Percentiles rank a stretch among this genome's conserved stretches.
These are phyloP conservation scores for Periophthalmodon schlosseri DNA, from an alignment of 2,113 vertebrate species.

Conservation along the genomic window DNA sequence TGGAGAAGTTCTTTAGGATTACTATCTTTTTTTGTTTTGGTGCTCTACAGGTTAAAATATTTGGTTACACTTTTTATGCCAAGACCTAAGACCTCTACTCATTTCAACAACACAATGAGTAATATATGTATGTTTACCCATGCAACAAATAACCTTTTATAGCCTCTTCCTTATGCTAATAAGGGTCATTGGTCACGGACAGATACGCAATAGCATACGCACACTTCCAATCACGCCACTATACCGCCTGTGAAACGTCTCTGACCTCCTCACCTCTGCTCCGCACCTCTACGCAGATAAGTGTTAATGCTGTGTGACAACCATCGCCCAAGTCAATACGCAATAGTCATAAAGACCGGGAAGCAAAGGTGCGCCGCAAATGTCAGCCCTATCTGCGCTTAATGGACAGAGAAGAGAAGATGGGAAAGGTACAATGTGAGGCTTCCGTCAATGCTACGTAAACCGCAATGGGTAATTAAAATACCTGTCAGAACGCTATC, in stretches of 20 bases:
- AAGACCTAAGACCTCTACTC: neutral
- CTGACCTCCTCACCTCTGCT: neutral
- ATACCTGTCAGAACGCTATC: slow-evolving; percentile 11
- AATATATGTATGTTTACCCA: neutral
- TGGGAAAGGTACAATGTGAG: neutral
- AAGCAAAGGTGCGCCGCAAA: neutral
- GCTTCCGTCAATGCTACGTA: slow-evolving; percentile 12
- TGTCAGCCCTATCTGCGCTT: neutral
- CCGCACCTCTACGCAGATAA: neutral
- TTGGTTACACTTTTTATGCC: too few relatives aligned
- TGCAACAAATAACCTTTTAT: neutral
- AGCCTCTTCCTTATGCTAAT: neutral
- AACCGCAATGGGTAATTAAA: slow-evolving; percentile 11
- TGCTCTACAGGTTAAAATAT: too few relatives aligned
- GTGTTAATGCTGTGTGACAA: neutral
- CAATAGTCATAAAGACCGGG: neutral
- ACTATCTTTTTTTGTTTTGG: too few relatives aligned
- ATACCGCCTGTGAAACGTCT: neutral
- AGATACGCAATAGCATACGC: neutral
- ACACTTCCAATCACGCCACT: neutral
- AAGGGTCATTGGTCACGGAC: neutral
- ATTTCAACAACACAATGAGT: neutral
- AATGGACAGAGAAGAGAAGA: neutral
- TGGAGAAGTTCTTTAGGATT: too few relatives aligned
- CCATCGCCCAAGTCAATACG: neutral